Conservation (phyloP, 2,888 invertebrate genomes). For the Syrista parreyssii region DNA sequence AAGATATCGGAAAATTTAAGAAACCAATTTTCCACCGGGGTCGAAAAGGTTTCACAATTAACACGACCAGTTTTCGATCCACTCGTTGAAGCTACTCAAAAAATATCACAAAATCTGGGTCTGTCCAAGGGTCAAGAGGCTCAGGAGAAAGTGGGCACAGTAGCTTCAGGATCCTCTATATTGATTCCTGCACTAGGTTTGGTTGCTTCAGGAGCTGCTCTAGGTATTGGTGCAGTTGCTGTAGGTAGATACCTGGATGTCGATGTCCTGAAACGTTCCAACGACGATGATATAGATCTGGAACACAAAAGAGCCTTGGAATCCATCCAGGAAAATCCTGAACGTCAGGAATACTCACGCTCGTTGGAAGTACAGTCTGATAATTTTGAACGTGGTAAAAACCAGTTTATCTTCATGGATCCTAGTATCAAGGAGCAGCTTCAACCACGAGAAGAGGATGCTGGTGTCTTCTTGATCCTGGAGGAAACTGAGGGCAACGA, state of each 20-base stretch:
- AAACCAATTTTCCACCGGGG: conserved; percentile 78
- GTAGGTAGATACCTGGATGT: conserved; percentile 79
- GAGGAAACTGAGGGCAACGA: conserved; percentile 28
- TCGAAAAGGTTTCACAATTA: conserved; percentile 76
- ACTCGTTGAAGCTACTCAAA: conserved; percentile 81
- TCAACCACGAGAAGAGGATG: conserved; percentile 16
- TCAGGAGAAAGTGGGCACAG: conserved; percentile 76
- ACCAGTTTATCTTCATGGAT: not conserved
- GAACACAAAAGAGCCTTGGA: conserved; percentile 71
- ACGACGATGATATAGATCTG: conserved; percentile 65
- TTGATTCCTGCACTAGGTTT: conserved; percentile 79
- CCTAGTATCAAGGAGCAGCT: not conserved
- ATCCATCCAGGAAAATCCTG: conserved; percentile 1
- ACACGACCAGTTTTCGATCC: conserved; percentile 77
- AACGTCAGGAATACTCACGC: not conserved
- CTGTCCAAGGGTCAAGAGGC: conserved; percentile 69
- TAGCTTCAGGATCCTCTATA: conserved; percentile 73
- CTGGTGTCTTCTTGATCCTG: conserved; percentile 32
- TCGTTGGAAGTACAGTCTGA: not conserved
- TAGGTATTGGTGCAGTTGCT: conserved; percentile 84
- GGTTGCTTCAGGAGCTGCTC: conserved; percentile 85
- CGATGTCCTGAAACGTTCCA: conserved; percentile 72
- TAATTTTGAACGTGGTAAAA: not conserved
- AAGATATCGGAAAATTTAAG: conserved; percentile 79
- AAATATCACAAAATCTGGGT: conserved; percentile 82